phyloP scores from a whole-genome alignment of 2,888 invertebrate species.

The Julus scanicus region DNA sequence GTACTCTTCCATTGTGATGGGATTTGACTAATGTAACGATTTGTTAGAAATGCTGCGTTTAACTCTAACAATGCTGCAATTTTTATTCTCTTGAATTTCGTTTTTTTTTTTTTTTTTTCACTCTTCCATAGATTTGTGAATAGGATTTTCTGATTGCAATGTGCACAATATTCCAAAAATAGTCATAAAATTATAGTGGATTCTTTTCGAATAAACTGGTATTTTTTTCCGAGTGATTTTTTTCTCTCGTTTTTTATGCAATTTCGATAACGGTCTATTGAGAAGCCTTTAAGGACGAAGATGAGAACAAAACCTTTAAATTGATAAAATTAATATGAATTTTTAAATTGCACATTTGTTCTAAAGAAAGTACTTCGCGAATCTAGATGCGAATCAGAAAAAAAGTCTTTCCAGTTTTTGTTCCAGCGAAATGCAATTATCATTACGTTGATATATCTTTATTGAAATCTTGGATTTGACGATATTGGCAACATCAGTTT shows the following conservation, averaged over 20 bases:
- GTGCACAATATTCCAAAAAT: background rate
- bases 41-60: background rate
- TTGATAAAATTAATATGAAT: background rate
- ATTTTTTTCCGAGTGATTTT: background rate
- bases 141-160: background rate
- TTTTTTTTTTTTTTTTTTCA: background rate
- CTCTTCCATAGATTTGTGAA: background rate
- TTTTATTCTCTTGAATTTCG: background rate
- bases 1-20: background rate
- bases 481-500: background rate
- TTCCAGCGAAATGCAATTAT: background rate
- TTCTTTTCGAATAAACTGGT: background rate
- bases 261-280: background rate
- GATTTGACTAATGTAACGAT: background rate
- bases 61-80: background rate
- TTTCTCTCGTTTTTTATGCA: background rate
- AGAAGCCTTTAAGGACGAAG: background rate
- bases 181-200: background rate
- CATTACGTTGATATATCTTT: slow-evolving; percentile 9
- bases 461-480: background rate
- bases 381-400: background rate
- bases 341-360: background rate
- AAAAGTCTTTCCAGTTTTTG: background rate
- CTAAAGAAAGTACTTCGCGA: background rate
- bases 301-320: background rate